Evolutionary conservation across 2,113 vertebrate genomes (phyloP), one percentile per base, ranked within the genome.

Genomic region (Zapus hudsonius): DNA sequence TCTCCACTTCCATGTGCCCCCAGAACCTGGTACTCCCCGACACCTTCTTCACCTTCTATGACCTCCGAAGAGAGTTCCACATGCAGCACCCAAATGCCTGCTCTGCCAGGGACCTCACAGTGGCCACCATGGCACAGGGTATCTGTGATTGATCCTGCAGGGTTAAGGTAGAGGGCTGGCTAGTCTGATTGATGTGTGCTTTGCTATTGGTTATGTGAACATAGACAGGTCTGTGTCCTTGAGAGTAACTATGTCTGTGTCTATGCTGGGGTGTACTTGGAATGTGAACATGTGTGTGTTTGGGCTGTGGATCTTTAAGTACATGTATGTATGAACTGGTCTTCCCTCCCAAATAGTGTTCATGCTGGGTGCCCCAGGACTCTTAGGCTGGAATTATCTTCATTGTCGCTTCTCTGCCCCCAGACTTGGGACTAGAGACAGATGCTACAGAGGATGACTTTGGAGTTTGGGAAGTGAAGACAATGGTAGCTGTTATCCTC

Each of bases 31-130:
- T 98, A 76, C 98, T 99, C 69, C 98, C 99, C 13, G 99, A 99
- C 94, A 98, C 98, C 97, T 99, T 99, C 98, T 99, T 99, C 97
- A 99, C 99, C 38, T 99, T 99, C 97, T 98, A 99, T 92, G 99
- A 99, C 94, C 95, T 99, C 89, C 99, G 97, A 96, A 99, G 98
- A 96, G 99, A 99, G 95, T 99, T 99, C 97, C 98, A 99, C 47
- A 96, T 97, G 95, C 99, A 98, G 95, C 99, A 99, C 87, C 98
- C 99, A 31, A 98, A 97, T 44, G 96, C 98, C 72, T 98, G 98
- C 93, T 74, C 98, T 4, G 97, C 97, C 90, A 98, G 98, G 94
- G 98, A 99, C 92, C 98, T 98, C 95, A 98, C 98, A 1, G 98
- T 99, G 84, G 85, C 98, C 92, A 98, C 98, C 82, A 99, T 99